Evolutionary conservation across 2,113 vertebrate species (phyloP).

Genomic region (Poeciliopsis prolifica): DNA sequence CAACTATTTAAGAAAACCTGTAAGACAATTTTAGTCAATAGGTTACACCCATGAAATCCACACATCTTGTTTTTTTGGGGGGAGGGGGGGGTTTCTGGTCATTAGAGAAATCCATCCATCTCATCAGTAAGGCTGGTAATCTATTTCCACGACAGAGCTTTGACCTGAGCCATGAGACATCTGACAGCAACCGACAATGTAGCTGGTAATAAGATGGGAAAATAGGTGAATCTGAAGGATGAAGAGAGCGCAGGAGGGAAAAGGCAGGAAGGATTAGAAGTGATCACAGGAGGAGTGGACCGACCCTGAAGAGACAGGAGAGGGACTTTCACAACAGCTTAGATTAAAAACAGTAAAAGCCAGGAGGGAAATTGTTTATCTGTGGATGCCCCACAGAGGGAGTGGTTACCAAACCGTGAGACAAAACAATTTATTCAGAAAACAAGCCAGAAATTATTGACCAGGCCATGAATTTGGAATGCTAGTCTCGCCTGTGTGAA

Average conservation of each 20-base stretch:
- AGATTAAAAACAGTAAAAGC: conserved; percentile 44
- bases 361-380: conserved; percentile 43
- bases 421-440: conserved; percentile 56
- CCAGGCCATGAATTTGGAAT: conserved; percentile 1
- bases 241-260: neutral
- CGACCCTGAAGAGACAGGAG: conserved; percentile 28
- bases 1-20: conserved; percentile 27
- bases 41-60: conserved; percentile 19
- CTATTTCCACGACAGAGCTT: conserved; percentile 19
- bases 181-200: conserved; percentile 8
- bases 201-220: conserved; percentile 23
- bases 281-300: conserved; percentile 12
- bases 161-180: conserved; percentile 18
- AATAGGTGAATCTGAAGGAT: conserved; percentile 12
- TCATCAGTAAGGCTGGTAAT: conserved; percentile 4
- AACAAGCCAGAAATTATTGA: conserved; percentile 22
- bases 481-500: conserved; percentile 7
- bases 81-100: too few species aligned
- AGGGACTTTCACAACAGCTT: conserved; percentile 13
- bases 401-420: conserved; percentile 36
- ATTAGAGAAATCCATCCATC: conserved; percentile 3
- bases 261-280: neutral
- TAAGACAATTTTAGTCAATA: conserved; percentile 8
- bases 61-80: neutral
- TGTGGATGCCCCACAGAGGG: conserved; percentile 45